Base-by-base conservation (phyloP, 2,888 invertebrate species). In the Sycophila texana region DNA sequence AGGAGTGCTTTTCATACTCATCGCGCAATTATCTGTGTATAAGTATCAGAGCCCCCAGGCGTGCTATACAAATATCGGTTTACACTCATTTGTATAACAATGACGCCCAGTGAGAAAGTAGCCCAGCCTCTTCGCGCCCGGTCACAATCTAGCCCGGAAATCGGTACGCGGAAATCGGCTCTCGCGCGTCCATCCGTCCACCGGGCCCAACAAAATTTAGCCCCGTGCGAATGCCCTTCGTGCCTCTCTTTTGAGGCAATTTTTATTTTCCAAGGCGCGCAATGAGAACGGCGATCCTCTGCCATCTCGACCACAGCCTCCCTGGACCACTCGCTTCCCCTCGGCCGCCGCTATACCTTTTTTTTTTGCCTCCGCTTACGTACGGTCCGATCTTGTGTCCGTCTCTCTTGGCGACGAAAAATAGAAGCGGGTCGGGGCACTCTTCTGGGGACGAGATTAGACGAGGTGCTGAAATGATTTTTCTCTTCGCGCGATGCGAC, bases 381-480 rank as follows among this genome's bases (percentile, higher is more conserved):
- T 14, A 14, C 1, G 16, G 53, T 14, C 13, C 47, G 20, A 61
- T 26, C 63, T 63, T 63, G 30, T 51, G 30, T 63, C n/a, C 51
- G 53, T 53, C 51, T 20, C 55, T 63, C 73, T 72, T 72, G n/a
- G n/a, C 51, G 30, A 1, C 53, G 57, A 49, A 74, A 51, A 74
- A 74, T 12, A 4, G 14, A 53, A 14, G 14, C 4, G 16, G 53
- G 53, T 12, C 26, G 14, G 4, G 53, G 18, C 30, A 39, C 39
- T 39, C 7, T 7, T 39, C 39, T 7, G 22, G 53, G 39, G 51
- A 18, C 30, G 63, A 60, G 55, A 74, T 74, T 65, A 66, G 55
- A 63, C 47, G 74, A 74, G 65, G 65, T 22, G 65, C 20, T 65
- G 65, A 74, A 74, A 74, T 65, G 65, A 74, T 39, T 74, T 65